Evolutionary conservation across 2,113 vertebrate genomes (phyloP).

Genomic region (Entosphenus tridentatus): DNA sequence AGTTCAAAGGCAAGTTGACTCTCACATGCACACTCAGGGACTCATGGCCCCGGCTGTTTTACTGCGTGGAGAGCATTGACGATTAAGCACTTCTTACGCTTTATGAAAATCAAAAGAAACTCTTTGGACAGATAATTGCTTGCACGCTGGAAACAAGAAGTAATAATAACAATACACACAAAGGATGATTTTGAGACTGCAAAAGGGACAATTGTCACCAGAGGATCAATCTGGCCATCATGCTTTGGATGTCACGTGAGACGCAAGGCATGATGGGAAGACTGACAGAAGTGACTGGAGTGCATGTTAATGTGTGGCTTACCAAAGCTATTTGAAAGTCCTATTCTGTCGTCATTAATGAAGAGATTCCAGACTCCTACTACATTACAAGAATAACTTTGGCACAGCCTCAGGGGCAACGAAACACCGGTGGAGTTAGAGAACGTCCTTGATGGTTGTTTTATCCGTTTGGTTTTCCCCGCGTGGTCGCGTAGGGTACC

Average conservation of each 20-base stretch:
- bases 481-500: slow-evolving; percentile 36
- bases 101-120: background rate
- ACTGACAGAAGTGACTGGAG: too few relatives aligned
- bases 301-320: too few relatives aligned
- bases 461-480: background rate
- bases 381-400: background rate
- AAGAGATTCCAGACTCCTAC: background rate
- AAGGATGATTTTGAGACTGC: background rate
- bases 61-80: background rate
- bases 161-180: background rate
- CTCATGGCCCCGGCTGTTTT: background rate
- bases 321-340: too few relatives aligned
- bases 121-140: background rate
- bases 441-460: background rate
- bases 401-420: background rate
- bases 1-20: slow-evolving; percentile 51
- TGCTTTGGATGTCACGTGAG: too few relatives aligned
- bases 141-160: background rate
- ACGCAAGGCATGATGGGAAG: too few relatives aligned
- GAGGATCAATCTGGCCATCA: too few relatives aligned
- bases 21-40: background rate
- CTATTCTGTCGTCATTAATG: too few relatives aligned
- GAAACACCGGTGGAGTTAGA: background rate
- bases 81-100: background rate
- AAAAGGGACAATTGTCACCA: too few relatives aligned